A percentile compares a stretch with the other conserved stretches of the same genome.
phyloP scores from a whole-genome alignment of 2,113 vertebrate species.

The Rhinopithecus roxellana region DNA sequence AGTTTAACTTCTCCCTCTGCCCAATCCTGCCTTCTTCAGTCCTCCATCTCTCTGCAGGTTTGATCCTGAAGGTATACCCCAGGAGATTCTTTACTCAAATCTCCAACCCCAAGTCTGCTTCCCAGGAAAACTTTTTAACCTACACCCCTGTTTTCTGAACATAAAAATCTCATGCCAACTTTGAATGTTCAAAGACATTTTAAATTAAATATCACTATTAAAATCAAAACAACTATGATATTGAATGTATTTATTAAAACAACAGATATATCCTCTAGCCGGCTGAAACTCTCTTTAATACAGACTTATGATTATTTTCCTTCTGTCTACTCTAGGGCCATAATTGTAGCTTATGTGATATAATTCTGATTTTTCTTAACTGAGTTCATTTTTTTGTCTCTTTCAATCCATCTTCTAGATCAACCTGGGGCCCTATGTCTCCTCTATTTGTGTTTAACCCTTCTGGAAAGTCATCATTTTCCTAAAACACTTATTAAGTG shows the following conservation, averaged over 20 bases:
- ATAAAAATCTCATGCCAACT: background rate
- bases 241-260: background rate
- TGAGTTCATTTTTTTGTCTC: background rate
- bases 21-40: background rate
- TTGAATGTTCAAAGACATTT: conserved; percentile 43
- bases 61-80: background rate
- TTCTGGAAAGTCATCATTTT: background rate
- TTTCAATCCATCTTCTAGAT: background rate
- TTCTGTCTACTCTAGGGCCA: background rate
- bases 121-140: background rate
- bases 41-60: background rate
- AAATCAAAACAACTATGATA: background rate
- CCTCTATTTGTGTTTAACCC: background rate
- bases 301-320: background rate
- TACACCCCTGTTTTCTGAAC: background rate
- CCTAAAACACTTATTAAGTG: background rate
- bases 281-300: conserved; percentile 4
- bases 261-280: background rate
- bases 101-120: background rate
- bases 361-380: conserved; percentile 34
- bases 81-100: background rate
- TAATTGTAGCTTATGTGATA: background rate
- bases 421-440: background rate
- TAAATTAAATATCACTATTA: background rate
- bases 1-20: too few relatives aligned